Evolutionary conservation across 2,888 invertebrate species (phyloP), one percentile per base, ranked within the genome.

Genomic region (Epistrophe grossulariae): DNA sequence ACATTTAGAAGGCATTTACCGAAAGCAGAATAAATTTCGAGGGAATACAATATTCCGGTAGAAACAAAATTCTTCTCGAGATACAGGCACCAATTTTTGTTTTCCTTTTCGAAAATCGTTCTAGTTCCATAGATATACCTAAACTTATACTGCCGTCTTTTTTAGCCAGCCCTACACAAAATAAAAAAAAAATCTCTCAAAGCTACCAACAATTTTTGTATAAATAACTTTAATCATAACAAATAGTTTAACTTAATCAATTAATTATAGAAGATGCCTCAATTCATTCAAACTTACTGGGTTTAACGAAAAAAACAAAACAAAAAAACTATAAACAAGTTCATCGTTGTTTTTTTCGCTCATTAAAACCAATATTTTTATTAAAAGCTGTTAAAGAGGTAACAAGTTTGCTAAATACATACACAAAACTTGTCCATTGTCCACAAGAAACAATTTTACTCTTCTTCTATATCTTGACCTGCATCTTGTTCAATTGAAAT

Each of bases 391-490:
- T 43, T 28, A 43, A 43, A 5, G 10, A 19, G 13, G 19, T 9
- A 35, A 7, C 13, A 11, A 19, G 38, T 60, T 40, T 24, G 8
- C 24, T 43, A 62, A 62, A 43, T 28, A 43, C 24, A 43, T 28
- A 43, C 24, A 66, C 31, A 48, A 48, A 50, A 38, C 35, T 68
- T 50, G 50, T 35, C 19, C 68, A 35, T 35, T 35, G 35, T 35
- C 35, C 35, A 31, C n/a, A 50, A 68, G 40, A 50, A 68, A 50
- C 35, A 70, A 52, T 70, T 40, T 55, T 8, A 28, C 40, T 28
- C 17, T 70, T 43, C 11, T 8, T 31, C 4, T 31, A 31, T 19
- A 28, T 55, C 55, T 55, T 70, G 55, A 70, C 70, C 70, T 55
- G 70, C 40, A 55, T 55, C 40, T 70, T 55, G 52, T 52, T 13